Conservation (phyloP, 1,140 invertebrate genomes). For the Prorops nasuta region DNA sequence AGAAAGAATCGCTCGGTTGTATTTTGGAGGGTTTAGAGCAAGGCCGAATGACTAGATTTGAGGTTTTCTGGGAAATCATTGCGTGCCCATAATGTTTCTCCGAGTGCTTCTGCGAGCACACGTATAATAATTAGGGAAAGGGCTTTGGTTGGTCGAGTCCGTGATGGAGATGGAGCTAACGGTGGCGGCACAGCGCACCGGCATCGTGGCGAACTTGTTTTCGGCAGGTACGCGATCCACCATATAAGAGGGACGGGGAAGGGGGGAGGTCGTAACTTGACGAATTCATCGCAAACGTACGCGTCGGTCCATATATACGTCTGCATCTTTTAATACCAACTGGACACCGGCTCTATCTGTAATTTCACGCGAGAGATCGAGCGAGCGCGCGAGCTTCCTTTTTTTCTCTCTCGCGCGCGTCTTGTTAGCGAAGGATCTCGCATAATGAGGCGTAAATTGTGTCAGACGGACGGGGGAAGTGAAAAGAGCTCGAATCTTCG, state of each 20-base stretch:
- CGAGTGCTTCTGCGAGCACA: conserved; percentile 11
- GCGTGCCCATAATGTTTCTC: conserved; percentile 28
- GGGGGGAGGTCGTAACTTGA: conserved; percentile 25
- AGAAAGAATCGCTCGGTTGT: too few species aligned
- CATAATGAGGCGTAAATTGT: conserved; percentile 33
- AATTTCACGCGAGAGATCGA: background rate
- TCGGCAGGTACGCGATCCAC: too few species aligned
- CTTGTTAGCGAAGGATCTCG: conserved; percentile 32
- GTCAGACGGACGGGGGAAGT: background rate
- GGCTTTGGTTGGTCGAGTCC: too few species aligned
- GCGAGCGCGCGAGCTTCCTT: background rate
- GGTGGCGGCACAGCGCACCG: too few species aligned
- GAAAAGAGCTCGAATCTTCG: too few species aligned
- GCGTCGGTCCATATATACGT: conserved; percentile 8
- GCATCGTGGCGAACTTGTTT: conserved; percentile 28
- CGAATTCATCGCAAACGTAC: conserved; percentile 28
- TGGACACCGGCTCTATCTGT: conserved; percentile 9
- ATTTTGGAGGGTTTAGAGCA: too few species aligned
- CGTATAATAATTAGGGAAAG: conserved; percentile 20
- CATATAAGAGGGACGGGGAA: background rate
- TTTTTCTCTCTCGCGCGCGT: background rate
- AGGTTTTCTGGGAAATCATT: too few species aligned
- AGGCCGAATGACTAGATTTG: too few species aligned
- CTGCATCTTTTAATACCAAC: too few species aligned
- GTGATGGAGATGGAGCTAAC: too few species aligned